Evolutionary conservation across 2,797 vertebrate genomes (phyloP), one percentile per base, ranked within the genome.

Genomic region (Rousettus madagascariensis): DNA sequence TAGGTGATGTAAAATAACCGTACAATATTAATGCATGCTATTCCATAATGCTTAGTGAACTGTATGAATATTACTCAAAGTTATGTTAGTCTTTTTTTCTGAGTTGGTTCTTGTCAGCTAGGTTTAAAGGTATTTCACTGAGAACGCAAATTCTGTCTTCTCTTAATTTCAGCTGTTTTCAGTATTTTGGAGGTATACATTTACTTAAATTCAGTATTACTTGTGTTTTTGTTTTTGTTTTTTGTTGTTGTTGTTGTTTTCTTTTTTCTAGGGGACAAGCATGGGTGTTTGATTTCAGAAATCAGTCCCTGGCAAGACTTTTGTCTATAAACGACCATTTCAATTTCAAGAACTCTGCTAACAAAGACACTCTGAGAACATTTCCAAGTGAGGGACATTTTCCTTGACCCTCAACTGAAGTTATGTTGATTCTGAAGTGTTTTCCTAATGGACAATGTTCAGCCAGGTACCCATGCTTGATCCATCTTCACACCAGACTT

Each of bases 1-100:
- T 99, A 99, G 98, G 99, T 99, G 98, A 99, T 99, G 99, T 99
- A 99, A 99, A 99, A 99, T 99, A 99, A 99, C 98, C 99, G 98
- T 99, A 98, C 98, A 98, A 99, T 99, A 99, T 99, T 99, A 99
- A 98, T 99, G 99, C 99, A 99, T 99, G 99, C 99, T 99, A 98
- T 98, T 99, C 99, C 99, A 99, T 99, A 99, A 99, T 98, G 98
- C 99, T 99, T 99, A 99, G 98, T 99, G 98, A 99, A 98, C 99
- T 99, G 98, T 99, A 99, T 99, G 97, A 99, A 98, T 99, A 99
- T 98, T 98, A 99, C 98, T 98, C 99, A 98, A 97, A 98, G 98
- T 99, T 99, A 98, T 98, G 98, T 99, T 99, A 98, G 98, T 99
- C 98, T 98, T 99, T 98, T 98, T 98, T 96, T 96, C 98, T 98